Evolutionary conservation across 2,888 invertebrate species (phyloP).

Genomic region (Dynastes maya): DNA sequence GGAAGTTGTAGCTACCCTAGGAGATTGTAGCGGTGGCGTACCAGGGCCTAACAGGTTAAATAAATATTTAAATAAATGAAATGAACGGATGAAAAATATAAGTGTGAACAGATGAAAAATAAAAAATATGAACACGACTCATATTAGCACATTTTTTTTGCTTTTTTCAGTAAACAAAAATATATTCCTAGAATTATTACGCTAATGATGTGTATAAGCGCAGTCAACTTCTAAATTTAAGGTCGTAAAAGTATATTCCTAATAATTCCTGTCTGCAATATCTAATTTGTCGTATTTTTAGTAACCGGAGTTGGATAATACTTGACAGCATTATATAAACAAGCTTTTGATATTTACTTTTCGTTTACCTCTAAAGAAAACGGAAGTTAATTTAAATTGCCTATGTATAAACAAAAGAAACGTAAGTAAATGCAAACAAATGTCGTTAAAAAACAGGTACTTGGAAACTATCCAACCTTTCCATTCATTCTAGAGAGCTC

Average conservation of each 20-base stretch:
- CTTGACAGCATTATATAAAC: too few species aligned
- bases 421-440: conserved; percentile 21
- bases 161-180: too few species aligned
- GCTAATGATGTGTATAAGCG: too few species aligned
- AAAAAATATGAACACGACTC: not conserved
- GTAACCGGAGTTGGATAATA: too few species aligned
- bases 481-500: conserved; percentile 10
- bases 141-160: not conserved
- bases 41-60: conserved; percentile 63
- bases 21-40: conserved; percentile 67
- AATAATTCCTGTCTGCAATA: too few species aligned
- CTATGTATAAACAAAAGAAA: conserved; percentile 2
- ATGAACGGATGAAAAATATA: conserved; percentile 22
- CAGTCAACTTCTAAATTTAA: too few species aligned
- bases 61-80: conserved; percentile 33
- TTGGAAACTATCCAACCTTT: conserved; percentile 29
- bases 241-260: too few species aligned
- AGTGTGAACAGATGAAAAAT: not conserved
- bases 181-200: too few species aligned
- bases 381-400: conserved; percentile 3
- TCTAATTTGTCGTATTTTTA: too few species aligned
- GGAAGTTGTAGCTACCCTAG: conserved; percentile 63
- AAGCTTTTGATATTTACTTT: not conserved
- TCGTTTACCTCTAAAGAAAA: not conserved
- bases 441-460: conserved; percentile 2